Evolutionary conservation across 2,888 invertebrate genomes (phyloP).

Genomic region (Morpho deidamia): DNA sequence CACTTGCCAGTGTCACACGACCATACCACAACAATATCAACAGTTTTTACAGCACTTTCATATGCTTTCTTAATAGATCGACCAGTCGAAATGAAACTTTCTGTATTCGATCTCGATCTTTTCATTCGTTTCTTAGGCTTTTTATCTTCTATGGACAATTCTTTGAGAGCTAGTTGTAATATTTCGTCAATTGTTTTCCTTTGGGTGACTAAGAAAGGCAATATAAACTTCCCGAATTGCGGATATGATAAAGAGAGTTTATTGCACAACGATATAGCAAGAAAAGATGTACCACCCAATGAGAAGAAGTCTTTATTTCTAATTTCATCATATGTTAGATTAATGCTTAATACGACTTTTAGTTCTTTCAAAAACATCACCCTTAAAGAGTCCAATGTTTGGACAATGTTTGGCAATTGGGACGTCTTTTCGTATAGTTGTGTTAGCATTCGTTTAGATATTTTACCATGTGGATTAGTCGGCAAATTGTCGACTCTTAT

Average conservation of each 20-base stretch:
- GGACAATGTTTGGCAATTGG: conserved; percentile 31
- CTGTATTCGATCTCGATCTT: conserved; percentile 30
- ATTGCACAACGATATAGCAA: conserved; percentile 80
- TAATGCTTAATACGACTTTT: conserved; percentile 34
- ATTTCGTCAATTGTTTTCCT: conserved; percentile 57
- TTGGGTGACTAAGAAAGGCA: conserved; percentile 74
- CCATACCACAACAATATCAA: conserved; percentile 72
- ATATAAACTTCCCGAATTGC: conserved; percentile 65
- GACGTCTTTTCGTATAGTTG: conserved; percentile 49
- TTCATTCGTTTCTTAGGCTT: conserved; percentile 41
- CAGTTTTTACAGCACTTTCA: conserved; percentile 19
- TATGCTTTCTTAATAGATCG: conserved; percentile 28
- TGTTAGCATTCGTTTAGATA: conserved; percentile 68
- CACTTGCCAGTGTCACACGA: conserved; percentile 85
- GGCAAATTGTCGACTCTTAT: conserved; percentile 78
- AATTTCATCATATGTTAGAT: conserved; percentile 48
- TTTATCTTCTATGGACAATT: conserved; percentile 33
- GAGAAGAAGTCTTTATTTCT: conserved; percentile 73
- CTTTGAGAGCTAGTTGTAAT: conserved; percentile 43
- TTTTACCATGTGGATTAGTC: conserved; percentile 84
- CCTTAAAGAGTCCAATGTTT: conserved; percentile 37
- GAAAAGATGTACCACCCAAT: conserved; percentile 85
- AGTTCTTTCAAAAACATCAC: conserved; percentile 46
- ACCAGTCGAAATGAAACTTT: conserved; percentile 16
- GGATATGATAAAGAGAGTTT: conserved; percentile 67